Evolutionary conservation across 2,113 vertebrate species (phyloP), one percentile per base, ranked within the genome.

Genomic region (Sinocyclocheilus anophthalmus): DNA sequence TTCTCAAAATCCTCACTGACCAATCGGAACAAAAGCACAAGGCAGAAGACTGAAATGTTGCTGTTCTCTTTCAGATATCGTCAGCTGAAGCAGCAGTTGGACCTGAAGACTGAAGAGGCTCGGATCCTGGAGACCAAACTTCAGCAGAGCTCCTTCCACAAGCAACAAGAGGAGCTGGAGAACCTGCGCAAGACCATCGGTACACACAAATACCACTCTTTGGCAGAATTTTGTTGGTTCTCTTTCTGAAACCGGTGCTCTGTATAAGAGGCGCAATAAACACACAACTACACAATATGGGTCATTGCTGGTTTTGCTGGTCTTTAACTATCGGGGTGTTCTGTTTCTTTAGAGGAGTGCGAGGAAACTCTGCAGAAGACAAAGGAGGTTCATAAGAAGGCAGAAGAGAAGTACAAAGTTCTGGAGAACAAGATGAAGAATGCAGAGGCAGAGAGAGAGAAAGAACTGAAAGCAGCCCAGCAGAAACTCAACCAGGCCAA

Each of bases 361-460:
- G 95, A 98, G 92, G 96, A 97, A 85, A 96, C 93, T 0, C 88
- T 99, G 59, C 95, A 94, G 37, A 95, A 93, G 89, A 96, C 95
- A 3, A 93, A 96, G 88, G 96, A 97, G 59, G 93, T 90, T 6
- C 95, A 97, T 89, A 96, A 94, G 91, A 95, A 96, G 76, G 96
- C 96, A 0, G 95, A 97, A 91, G 95, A 97, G 87, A 98, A 97
- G 86, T 97, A 96, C 86, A 96, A 95, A 69, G 90, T 95, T 45
- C 91, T 99, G 85, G 97, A 99, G 92, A 94, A 96, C 88, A 98
- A 99, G 93, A 97, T 99, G 95, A 97, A 97, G 92, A 98, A 98
- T 16, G 96, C 95, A 1, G 95, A 95, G 89, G 95, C 94, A 0
- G 98, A 98, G 88, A 82, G 93, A 75, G 95, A 96, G 87, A 95